These are phyloP conservation scores for Nymphalis urticae DNA, from an alignment of 2,888 invertebrate genomes.

Conservation along the genomic window DNA sequence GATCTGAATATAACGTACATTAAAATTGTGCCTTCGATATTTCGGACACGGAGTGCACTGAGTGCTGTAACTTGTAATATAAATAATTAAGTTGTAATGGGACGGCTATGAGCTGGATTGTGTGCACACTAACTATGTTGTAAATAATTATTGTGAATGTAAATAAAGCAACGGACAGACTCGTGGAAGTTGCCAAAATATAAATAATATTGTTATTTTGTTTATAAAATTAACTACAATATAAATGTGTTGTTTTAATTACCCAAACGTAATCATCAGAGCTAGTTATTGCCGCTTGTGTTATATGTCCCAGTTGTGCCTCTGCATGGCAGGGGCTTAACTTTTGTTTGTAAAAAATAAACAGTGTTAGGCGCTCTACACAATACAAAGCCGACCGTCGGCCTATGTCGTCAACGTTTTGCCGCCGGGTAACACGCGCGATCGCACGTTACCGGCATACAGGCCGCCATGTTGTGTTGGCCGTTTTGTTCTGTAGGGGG, in stretches of 20 bases:
- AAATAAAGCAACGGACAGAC: constrained; percentile 5
- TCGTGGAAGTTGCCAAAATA: constrained; percentile 35
- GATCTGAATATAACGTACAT: not conserved
- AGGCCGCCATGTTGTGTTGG: too few relatives aligned
- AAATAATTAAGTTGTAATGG: constrained; percentile 11
- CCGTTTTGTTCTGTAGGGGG: too few relatives aligned
- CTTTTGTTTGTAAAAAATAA: too few relatives aligned
- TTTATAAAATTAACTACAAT: constrained; percentile 36
- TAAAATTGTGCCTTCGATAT: constrained; percentile 33
- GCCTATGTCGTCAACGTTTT: too few relatives aligned
- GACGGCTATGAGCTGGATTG: constrained; percentile 22
- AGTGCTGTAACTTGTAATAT: constrained; percentile 20
- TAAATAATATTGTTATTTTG: constrained; percentile 36
- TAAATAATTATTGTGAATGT: constrained; percentile 14
- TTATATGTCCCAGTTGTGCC: too few relatives aligned
- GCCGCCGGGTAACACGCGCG: too few relatives aligned
- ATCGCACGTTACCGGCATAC: too few relatives aligned
- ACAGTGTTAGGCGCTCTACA: too few relatives aligned
- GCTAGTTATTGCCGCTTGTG: too few relatives aligned
- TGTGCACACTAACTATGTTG: not conserved
- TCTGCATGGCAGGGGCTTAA: too few relatives aligned
- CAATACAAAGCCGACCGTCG: too few relatives aligned
- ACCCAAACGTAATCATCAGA: not conserved
- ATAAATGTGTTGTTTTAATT: constrained; percentile 23
- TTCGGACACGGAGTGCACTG: constrained; percentile 36